Conservation (phyloP, 2,888 invertebrate species). For the Xestia c-nigrum region DNA sequence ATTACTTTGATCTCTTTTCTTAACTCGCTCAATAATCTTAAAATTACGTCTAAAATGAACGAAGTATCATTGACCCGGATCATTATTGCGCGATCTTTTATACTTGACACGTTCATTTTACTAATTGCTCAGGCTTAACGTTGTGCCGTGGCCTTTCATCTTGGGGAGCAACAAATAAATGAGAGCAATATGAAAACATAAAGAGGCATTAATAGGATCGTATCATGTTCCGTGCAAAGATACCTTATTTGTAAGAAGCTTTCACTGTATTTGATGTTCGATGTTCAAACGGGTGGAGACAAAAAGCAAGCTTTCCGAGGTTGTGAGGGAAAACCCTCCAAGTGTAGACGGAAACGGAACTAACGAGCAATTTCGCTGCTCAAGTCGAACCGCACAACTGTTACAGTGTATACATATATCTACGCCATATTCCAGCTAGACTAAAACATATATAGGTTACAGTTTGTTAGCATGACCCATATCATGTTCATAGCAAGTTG, state of each 20-base stretch:
- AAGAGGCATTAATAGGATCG: constrained; percentile 27
- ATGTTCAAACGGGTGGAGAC: constrained; percentile 42
- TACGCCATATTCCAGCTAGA: constrained; percentile 10
- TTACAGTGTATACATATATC: constrained; percentile 39
- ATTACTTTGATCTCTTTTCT: not conserved
- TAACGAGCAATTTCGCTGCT: constrained; percentile 79
- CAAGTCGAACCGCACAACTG: constrained; percentile 69
- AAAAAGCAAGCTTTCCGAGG: constrained; percentile 49
- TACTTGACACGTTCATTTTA: constrained; percentile 29
- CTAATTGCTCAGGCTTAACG: constrained; percentile 38
- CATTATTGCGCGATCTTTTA: constrained; percentile 29
- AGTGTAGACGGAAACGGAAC: constrained; percentile 75
- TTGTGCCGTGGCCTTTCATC: constrained; percentile 42
- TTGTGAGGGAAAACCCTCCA: constrained; percentile 64
- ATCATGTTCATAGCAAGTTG: constrained; percentile 34
- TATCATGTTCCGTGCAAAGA: constrained; percentile 20
- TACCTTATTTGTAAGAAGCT: constrained; percentile 29
- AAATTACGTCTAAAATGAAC: constrained; percentile 5
- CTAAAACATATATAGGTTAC: constrained; percentile 38
- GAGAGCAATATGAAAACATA: constrained; percentile 33
- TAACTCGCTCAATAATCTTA: not conserved
- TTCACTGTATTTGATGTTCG: constrained; percentile 46
- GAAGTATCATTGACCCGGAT: constrained; percentile 30
- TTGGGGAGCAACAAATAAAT: constrained; percentile 31
- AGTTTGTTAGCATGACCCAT: constrained; percentile 46